A percentile compares a stretch with the other conserved stretches of the same genome.
Evolutionary conservation across 2,888 invertebrate species (phyloP).

Genomic region (Troides oblongomaculatus): DNA sequence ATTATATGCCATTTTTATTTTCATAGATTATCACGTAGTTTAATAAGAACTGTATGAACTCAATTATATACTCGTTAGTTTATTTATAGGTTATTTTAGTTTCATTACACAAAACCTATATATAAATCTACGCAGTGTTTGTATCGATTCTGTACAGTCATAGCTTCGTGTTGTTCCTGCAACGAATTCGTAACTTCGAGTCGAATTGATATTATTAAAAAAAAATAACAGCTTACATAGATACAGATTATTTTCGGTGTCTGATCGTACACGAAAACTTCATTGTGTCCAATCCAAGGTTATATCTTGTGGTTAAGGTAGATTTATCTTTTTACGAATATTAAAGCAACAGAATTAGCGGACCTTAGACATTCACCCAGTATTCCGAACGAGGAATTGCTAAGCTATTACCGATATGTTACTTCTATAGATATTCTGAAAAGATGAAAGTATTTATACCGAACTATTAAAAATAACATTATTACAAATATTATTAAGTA

Average conservation of each 20-base stretch:
- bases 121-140: neutral
- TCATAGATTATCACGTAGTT: too few species aligned
- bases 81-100: too few species aligned
- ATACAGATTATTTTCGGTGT: neutral
- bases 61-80: too few species aligned
- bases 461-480: neutral
- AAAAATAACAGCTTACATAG: neutral
- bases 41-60: too few species aligned
- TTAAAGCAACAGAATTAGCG: neutral
- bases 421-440: neutral
- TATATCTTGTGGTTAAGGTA: neutral
- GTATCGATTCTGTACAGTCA: constrained; percentile 10
- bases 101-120: neutral
- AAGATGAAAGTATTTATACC: neutral
- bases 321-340: neutral
- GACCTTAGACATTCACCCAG: neutral
- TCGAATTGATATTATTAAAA: neutral
- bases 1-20: too few species aligned
- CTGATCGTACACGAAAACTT: neutral
- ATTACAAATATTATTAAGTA: too few species aligned
- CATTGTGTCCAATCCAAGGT: neutral
- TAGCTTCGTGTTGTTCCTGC: constrained; percentile 14
- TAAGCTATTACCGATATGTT: neutral
- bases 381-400: neutral
- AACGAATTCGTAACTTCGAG: constrained; percentile 8